A percentile compares a stretch with the other conserved stretches of the same genome.
Conservation (phyloP, 1,140 invertebrate species). For the Ips typographus region DNA sequence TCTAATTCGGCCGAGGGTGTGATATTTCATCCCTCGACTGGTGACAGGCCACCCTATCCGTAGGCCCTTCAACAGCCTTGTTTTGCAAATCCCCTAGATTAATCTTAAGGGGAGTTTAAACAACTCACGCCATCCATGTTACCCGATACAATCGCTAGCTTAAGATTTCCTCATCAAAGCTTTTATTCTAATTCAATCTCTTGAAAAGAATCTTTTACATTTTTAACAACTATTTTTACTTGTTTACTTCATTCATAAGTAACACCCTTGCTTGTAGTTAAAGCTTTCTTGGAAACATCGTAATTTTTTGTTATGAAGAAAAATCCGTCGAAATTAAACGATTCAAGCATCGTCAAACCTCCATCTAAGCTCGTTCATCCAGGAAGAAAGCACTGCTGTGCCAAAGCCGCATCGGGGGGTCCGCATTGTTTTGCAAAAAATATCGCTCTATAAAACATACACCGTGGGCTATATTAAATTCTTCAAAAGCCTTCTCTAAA, state of each 20-base stretch:
- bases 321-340: not conserved
- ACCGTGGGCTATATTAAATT: slow-evolving; percentile 39
- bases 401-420: slow-evolving; percentile 9
- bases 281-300: too few relatives aligned
- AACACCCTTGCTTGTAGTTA: too few relatives aligned
- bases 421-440: slow-evolving; percentile 39
- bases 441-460: slow-evolving; percentile 43
- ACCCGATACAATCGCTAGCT: slow-evolving; percentile 12
- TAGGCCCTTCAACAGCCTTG: slow-evolving; percentile 23
- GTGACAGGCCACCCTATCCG: slow-evolving; percentile 15
- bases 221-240: not conserved
- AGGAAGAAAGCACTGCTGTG: slow-evolving; percentile 9
- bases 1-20: slow-evolving; percentile 34
- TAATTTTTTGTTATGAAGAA: not conserved
- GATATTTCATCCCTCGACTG: slow-evolving; percentile 30
- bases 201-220: not conserved
- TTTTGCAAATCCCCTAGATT: slow-evolving; percentile 32
- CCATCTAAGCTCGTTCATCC: slow-evolving; percentile 11
- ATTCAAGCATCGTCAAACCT: slow-evolving; percentile 5
- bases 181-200: not conserved
- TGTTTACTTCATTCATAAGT: too few relatives aligned
- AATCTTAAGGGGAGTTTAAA: slow-evolving; percentile 28
- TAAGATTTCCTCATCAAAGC: slow-evolving; percentile 3
- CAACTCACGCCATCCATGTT: slow-evolving; percentile 28
- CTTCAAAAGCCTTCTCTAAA: slow-evolving; percentile 31